These are phyloP conservation scores for Scomber scombrus DNA, from an alignment of 2,113 vertebrate species.

Conservation along the genomic window DNA sequence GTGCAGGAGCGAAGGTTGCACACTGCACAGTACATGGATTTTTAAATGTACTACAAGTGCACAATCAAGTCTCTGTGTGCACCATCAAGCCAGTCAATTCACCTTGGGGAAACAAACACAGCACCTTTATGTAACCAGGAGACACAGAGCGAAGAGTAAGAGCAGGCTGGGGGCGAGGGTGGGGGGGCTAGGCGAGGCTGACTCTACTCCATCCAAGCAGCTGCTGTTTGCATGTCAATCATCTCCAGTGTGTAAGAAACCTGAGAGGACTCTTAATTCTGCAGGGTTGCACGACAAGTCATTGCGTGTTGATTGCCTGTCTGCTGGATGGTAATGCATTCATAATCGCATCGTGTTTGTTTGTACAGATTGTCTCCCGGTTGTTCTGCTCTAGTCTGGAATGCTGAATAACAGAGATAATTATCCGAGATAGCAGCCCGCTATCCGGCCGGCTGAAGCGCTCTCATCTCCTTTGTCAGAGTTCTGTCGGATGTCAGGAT, in stretches of 20 bases:
- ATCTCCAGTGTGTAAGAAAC: slow-evolving; percentile 41
- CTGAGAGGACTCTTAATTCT: slow-evolving; percentile 54
- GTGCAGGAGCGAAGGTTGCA: slow-evolving; percentile 34
- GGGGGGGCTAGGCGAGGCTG: slow-evolving; percentile 18
- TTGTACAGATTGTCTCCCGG: slow-evolving; percentile 53
- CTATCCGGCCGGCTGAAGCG: slow-evolving; percentile 5
- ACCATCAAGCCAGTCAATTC: slow-evolving; percentile 25
- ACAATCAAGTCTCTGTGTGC: slow-evolving; percentile 2
- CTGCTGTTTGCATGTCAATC: slow-evolving; percentile 59
- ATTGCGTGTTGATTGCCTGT: slow-evolving; percentile 59
- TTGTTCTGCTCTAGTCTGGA: slow-evolving; percentile 53
- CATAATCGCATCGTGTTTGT: slow-evolving; percentile 57
- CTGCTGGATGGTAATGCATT: slow-evolving; percentile 57
- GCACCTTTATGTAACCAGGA: slow-evolving; percentile 54
- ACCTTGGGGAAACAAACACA: slow-evolving; percentile 48
- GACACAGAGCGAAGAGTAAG: slow-evolving; percentile 3
- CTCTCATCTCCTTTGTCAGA: slow-evolving; percentile 33
- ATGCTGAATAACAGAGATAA: slow-evolving; percentile 62
- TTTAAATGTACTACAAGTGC: slow-evolving; percentile 38
- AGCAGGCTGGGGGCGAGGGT: neutral
- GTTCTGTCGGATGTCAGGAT: slow-evolving; percentile 35
- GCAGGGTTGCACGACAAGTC: slow-evolving; percentile 46
- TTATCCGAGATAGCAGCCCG: slow-evolving; percentile 38
- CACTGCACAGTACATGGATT: neutral
- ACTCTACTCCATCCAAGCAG: slow-evolving; percentile 12